Evolutionary conservation across 2,113 vertebrate genomes (phyloP).

Genomic region (Cyphomyrus discorhynchus): DNA sequence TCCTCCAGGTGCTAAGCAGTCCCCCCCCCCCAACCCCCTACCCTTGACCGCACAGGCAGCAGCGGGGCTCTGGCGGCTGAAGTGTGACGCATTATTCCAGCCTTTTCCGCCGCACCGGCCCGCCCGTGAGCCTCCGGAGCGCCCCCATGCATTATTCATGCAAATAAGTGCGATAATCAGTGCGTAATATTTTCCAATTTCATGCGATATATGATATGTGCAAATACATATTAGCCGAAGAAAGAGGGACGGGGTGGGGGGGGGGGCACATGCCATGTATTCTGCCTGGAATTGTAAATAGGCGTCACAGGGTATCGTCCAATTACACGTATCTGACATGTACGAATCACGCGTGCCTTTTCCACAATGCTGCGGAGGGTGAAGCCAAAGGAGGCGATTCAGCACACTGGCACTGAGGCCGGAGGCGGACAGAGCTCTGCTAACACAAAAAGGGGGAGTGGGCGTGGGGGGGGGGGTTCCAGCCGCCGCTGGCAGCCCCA

Average conservation of each 20-base stretch:
- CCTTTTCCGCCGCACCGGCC: not conserved
- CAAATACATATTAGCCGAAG: constrained; percentile 47
- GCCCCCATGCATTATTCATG: constrained; percentile 14
- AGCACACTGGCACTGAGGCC: constrained; percentile 53
- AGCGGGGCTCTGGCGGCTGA: not conserved
- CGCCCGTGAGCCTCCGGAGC: not conserved
- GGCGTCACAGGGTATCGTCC: constrained; percentile 56
- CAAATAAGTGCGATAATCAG: constrained; percentile 46
- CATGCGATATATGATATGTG: constrained; percentile 45
- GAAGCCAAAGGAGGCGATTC: constrained; percentile 60
- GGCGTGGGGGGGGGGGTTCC: constrained; percentile 39
- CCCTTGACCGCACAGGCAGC: not conserved
- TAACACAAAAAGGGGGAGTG: constrained; percentile 30
- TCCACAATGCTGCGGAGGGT: constrained; percentile 43
- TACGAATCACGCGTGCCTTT: constrained; percentile 67
- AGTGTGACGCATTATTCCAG: not conserved
- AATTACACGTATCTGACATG: constrained; percentile 73
- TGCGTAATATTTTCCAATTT: constrained; percentile 44
- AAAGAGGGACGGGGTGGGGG: constrained; percentile 11
- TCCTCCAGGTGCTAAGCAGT: not conserved
- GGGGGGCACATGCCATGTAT: constrained; percentile 38
- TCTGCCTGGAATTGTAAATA: constrained; percentile 71
- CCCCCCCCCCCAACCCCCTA: not conserved
- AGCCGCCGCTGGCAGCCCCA: constrained; percentile 41
- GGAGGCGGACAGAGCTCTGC: constrained; percentile 50